These are phyloP conservation scores for Cotesia glomerata DNA, from an alignment of 1,140 invertebrate genomes.

Conservation along the genomic window DNA sequence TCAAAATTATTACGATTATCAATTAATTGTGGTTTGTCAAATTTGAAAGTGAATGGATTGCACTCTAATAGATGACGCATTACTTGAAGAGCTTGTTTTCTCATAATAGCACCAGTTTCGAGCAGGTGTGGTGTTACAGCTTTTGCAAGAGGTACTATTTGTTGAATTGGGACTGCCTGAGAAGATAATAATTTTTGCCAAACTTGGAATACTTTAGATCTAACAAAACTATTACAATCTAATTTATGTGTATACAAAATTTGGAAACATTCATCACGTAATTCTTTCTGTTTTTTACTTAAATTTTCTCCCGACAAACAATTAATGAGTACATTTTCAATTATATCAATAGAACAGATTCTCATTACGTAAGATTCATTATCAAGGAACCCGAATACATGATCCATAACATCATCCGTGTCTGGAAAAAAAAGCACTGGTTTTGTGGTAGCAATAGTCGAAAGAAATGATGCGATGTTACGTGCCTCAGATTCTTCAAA, in stretches of 20 bases:
- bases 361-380: constrained; percentile 79
- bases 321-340: constrained; percentile 76
- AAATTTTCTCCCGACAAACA: constrained; percentile 75
- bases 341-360: constrained; percentile 79
- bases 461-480: constrained; percentile 72
- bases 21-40: constrained; percentile 67
- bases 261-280: constrained; percentile 76
- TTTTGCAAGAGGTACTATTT: constrained; percentile 70
- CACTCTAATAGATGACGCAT: constrained; percentile 75
- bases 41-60: constrained; percentile 76
- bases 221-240: constrained; percentile 82
- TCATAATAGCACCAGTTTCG: constrained; percentile 79
- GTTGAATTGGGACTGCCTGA: constrained; percentile 74
- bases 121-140: constrained; percentile 72
- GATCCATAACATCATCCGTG: constrained; percentile 65
- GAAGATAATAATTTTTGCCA: constrained; percentile 77
- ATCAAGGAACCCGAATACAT: constrained; percentile 55
- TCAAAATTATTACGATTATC: constrained; percentile 66
- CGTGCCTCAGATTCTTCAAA: constrained; percentile 67
- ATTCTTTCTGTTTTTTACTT: constrained; percentile 68
- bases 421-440: constrained; percentile 72
- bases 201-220: constrained; percentile 79
- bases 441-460: constrained; percentile 71
- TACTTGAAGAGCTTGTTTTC: constrained; percentile 81
- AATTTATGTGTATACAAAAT: constrained; percentile 80